Evolutionary conservation across 2,797 vertebrate species (phyloP), one percentile per base, ranked within the genome.

Genomic region (Zenarchopterus dispar): DNA sequence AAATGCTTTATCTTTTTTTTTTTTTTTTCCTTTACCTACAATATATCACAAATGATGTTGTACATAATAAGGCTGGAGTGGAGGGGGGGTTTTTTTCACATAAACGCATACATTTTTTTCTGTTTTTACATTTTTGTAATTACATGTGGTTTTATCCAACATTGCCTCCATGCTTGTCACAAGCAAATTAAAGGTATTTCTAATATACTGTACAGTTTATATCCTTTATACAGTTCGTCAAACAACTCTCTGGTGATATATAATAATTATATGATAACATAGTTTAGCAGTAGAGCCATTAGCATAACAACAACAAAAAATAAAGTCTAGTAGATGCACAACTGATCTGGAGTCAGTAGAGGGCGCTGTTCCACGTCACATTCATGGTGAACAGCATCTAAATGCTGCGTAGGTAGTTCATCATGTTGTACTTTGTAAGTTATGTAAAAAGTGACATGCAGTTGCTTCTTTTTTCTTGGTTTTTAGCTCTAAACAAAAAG

Each of bases 31-130:
- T 84, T 85, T 80, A 70, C 78, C 82, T 67, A 83, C 62, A 89
- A 56, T 79, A 88, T 78, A 74, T 83, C 76, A 87, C 80, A 83
- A 86, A 74, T 51, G 54, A 70, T 77, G 59, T 68, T 67, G 82
- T 81, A 86, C 67, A 84, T 78, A 84, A 79, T 86, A 81, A 89
- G 82, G 87, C 65, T 87, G 88, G 89, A 92, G 90, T 93, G 88
- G 85, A 65, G 53, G 83, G 1, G 31, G 2, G 4, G 9, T 82
- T 75, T 86, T 77, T 78, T 78, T 79, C 77, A 82, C 82, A 78
- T 48, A 86, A 67, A 66, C 74, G 76, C 63, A 76, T 91, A 88
- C 81, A 86, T 67, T 80, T 78, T 26, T 71, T 63, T 55, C 58
- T 43, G 51, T 77, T 82, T 79, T 81, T 79, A 78, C 18, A 43